phyloP scores from a whole-genome alignment of 2,113 vertebrate genomes.

The Fukomys damarensis region DNA sequence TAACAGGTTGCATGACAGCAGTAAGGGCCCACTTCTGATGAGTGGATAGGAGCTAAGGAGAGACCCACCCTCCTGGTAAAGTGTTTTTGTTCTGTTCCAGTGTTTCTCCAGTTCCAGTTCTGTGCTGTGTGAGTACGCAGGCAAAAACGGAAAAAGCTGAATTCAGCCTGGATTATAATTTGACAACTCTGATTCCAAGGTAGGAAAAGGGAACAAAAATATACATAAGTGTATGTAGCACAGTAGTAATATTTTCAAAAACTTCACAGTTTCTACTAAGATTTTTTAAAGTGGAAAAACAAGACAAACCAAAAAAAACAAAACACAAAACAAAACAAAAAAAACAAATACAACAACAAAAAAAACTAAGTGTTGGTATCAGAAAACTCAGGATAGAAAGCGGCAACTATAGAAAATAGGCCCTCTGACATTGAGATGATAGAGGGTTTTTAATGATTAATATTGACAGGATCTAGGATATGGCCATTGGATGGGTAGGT shows the following conservation, averaged over 20 bases:
- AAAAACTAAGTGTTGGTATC: neutral
- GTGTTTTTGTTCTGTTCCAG: neutral
- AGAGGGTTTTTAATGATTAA: neutral
- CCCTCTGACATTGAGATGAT: neutral
- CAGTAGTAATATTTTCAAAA: neutral
- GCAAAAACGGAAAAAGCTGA: neutral
- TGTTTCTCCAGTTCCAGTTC: too few species aligned
- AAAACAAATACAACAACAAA: too few species aligned
- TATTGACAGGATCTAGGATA: neutral
- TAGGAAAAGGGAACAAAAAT: neutral
- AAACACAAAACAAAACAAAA: too few species aligned
- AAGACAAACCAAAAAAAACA: too few species aligned
- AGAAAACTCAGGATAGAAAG: neutral
- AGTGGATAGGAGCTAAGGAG: neutral
- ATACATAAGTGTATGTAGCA: neutral
- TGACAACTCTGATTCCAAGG: neutral
- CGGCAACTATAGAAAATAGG: neutral
- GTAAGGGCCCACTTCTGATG: neutral
- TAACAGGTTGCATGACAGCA: neutral
- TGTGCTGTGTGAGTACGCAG: neutral
- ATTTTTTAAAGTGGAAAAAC: too few species aligned
- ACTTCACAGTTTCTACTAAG: neutral
- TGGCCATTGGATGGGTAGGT: neutral
- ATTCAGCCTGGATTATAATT: neutral
- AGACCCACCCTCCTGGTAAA: neutral